Evolutionary conservation across 2,888 invertebrate species (phyloP).

Genomic region (Drosophila robusta): DNA sequence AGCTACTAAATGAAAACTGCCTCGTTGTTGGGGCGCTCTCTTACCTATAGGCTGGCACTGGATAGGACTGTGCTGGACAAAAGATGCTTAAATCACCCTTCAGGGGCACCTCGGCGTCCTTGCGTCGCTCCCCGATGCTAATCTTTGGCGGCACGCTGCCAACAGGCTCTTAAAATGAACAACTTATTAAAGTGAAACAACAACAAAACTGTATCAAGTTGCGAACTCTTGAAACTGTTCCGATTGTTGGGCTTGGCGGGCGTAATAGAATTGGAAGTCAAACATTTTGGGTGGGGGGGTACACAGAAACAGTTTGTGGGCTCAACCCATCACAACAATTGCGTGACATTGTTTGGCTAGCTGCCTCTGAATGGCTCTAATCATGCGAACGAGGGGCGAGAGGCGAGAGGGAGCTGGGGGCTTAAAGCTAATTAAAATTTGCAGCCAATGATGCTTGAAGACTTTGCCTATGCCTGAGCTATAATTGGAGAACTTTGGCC

Average conservation of each 20-base stretch:
- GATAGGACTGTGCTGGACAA: constrained; percentile 91
- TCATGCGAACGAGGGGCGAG: constrained; percentile 25
- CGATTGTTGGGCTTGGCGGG: constrained; percentile 23
- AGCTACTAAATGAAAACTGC: constrained; percentile 45
- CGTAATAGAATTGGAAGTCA: constrained; percentile 33
- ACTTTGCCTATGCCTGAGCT: constrained; percentile 38
- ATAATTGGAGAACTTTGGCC: constrained; percentile 46
- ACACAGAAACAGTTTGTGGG: not conserved
- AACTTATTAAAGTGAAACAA: constrained; percentile 39
- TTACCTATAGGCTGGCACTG: constrained; percentile 90
- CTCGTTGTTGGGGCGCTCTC: not conserved
- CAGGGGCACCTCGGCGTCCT: constrained; percentile 85
- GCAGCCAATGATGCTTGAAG: constrained; percentile 62
- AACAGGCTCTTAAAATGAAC: constrained; percentile 86
- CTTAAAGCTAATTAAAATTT: constrained; percentile 53
- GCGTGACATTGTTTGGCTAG: constrained; percentile 44
- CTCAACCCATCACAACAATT: constrained; percentile 24
- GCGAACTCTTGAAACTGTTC: constrained; percentile 62
- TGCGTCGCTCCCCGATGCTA: constrained; percentile 87
- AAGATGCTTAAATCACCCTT: constrained; percentile 87
- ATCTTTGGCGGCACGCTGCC: constrained; percentile 86
- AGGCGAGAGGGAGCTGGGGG: not conserved
- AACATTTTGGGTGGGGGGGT: not conserved
- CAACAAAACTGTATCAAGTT: constrained; percentile 17
- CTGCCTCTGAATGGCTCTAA: constrained; percentile 48